A percentile compares a stretch with the other conserved stretches of the same genome.
phyloP scores from a whole-genome alignment of 1,140 invertebrate genomes.

The Lysiphlebus fabarum region DNA sequence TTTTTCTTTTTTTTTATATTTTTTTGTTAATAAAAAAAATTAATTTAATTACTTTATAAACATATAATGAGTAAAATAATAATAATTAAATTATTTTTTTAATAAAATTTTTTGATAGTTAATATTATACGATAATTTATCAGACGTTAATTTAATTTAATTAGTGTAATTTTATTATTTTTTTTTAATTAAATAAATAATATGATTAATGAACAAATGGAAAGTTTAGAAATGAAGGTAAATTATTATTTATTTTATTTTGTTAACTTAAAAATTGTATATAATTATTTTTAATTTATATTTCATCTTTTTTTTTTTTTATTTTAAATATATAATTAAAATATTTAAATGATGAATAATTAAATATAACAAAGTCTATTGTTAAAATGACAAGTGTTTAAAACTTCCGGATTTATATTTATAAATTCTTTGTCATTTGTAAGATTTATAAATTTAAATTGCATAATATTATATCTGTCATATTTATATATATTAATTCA shows the following conservation, averaged over 20 bases:
- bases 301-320: conserved; percentile 10
- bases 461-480: background rate
- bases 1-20: too few relatives aligned
- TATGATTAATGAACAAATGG: conserved; percentile 20
- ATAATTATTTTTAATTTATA: conserved; percentile 4
- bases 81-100: conserved; percentile 8
- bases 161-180: conserved; percentile 11
- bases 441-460: too few relatives aligned
- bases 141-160: background rate
- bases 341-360: background rate
- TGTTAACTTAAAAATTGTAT: conserved; percentile 5
- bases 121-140: background rate
- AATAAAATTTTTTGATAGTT: background rate
- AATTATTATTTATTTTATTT: conserved; percentile 1
- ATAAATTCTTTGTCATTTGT: too few relatives aligned
- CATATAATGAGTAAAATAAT: background rate
- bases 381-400: background rate
- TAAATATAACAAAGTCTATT: background rate
- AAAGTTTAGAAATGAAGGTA: conserved; percentile 22
- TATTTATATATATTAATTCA: too few relatives aligned
- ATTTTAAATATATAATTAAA: background rate
- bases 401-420: too few relatives aligned
- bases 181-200: background rate
- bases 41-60: too few relatives aligned
- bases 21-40: too few relatives aligned